Evolutionary conservation across 2,113 vertebrate species (phyloP), one percentile per base, ranked within the genome.

Genomic region (Siphamia tubifer): DNA sequence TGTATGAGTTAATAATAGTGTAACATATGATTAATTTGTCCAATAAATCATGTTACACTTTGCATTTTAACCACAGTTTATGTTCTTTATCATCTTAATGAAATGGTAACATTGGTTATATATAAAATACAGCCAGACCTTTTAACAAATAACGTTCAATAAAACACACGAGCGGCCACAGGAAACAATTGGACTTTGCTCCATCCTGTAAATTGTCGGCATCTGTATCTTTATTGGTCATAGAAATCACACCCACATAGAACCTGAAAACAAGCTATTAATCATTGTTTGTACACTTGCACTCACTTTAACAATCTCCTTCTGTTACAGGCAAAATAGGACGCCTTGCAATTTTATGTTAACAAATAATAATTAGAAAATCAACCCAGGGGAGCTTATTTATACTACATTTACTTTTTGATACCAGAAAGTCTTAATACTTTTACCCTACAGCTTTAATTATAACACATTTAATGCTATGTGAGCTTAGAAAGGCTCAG

Each of bases 361-460:
- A 61, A 66, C 35, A 61, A 71, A 82, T 6, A 61, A 39, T 61
- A 62, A 80, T 49, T 70, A 42, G 17, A 23, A 23, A 4, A 43
- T 16, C 11, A 49, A 51, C 25, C 35, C 31, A 8, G 24, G 44
- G 53, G 24, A 76, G n/a, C 25, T 51, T 49, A 20, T 52, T 11
- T 19, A 49, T 28, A 40, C 40, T 23, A 43, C 19, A 35, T 69
- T 52, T 45, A 36, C 68, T 42, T 53, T 73, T 56, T 53, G 6
- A 77, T 74, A 77, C 53, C 35, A 49, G 8, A 30, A 53, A 62
- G 15, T 48, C 57, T 74, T 42, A 69, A 24, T 15, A 32, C 52
- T 44, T 21, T 24, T 13, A 15, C 20, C 28, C 24, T 53, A 21
- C 73, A 63, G 42, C 25, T 23, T 65, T n/a, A 62, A 78, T 66